phyloP scores from a whole-genome alignment of 2,888 invertebrate species.

The Trilocha varians region DNA sequence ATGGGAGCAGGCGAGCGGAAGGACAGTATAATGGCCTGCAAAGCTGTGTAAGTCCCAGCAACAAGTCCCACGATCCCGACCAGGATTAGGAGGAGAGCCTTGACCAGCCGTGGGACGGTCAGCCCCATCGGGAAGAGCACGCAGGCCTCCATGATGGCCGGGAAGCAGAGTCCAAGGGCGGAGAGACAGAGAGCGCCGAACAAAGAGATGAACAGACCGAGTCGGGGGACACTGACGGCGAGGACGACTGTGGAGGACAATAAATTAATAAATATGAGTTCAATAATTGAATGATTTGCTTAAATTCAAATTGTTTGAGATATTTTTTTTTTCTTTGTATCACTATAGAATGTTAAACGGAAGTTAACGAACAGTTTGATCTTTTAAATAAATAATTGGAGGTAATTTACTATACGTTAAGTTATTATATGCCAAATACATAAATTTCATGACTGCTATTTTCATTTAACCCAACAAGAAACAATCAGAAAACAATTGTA shows the following conservation, averaged over 20 bases:
- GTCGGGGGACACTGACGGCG: conserved; percentile 83
- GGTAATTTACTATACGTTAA: too few relatives aligned
- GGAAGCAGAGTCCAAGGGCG: conserved; percentile 89
- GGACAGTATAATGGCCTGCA: conserved; percentile 70
- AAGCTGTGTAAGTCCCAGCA: conserved; percentile 78
- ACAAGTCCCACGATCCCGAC: conserved; percentile 77
- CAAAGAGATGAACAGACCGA: conserved; percentile 85
- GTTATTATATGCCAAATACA: too few relatives aligned
- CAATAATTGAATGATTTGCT: too few relatives aligned
- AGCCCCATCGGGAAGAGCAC: conserved; percentile 72
- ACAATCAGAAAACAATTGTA: too few relatives aligned
- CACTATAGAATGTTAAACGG: too few relatives aligned
- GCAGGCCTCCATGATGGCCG: conserved; percentile 76
- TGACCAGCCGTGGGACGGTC: conserved; percentile 51
- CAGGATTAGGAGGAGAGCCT: conserved; percentile 70
- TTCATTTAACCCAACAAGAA: too few relatives aligned
- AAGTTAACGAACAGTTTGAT: too few relatives aligned
- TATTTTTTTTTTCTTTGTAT: too few relatives aligned
- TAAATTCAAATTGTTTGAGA: too few relatives aligned
- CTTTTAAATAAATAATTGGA: too few relatives aligned
- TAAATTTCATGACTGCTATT: too few relatives aligned
- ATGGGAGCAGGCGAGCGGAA: conserved; percentile 22
- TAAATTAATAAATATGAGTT: too few relatives aligned
- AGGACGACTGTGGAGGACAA: conserved; percentile 76
- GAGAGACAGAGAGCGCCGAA: conserved; percentile 92